Conservation (phyloP, 2,113 vertebrate genomes). For the Sebastes fasciatus region DNA sequence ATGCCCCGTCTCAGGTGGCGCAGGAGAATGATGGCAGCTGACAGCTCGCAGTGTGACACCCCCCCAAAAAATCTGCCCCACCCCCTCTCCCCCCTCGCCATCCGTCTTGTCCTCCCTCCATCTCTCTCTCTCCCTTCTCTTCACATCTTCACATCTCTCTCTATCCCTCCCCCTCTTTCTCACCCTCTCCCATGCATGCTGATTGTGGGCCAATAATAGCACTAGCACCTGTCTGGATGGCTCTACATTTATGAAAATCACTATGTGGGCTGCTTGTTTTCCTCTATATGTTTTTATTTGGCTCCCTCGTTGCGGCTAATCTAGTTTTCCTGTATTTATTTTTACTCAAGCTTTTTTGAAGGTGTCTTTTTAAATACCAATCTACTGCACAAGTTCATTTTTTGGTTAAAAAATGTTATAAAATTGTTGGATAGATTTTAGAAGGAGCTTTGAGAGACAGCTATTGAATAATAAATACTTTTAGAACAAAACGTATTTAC, state of each 20-base stretch:
- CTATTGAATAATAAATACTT: neutral
- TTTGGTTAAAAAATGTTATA: neutral
- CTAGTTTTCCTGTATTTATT: slow-evolving; percentile 13
- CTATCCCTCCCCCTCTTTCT: slow-evolving; percentile 53
- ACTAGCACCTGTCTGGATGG: slow-evolving; percentile 78
- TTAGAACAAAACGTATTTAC: neutral
- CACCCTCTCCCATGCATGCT: slow-evolving; percentile 71
- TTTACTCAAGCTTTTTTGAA: neutral
- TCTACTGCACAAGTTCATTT: neutral
- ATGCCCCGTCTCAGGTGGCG: slow-evolving; percentile 82
- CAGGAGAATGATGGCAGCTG: slow-evolving; percentile 84
- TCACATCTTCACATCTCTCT: slow-evolving; percentile 56
- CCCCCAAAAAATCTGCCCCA: slow-evolving; percentile 54
- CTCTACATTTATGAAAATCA: slow-evolving; percentile 77
- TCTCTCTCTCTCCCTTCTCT: slow-evolving; percentile 36
- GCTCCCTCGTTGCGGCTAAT: neutral
- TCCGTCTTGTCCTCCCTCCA: slow-evolving; percentile 30
- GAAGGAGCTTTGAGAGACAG: neutral
- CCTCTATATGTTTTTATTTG: slow-evolving; percentile 37
- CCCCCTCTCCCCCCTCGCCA: slow-evolving; percentile 34
- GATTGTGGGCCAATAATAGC: slow-evolving; percentile 81
- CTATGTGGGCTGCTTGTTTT: slow-evolving; percentile 61
- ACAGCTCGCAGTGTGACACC: slow-evolving; percentile 80
- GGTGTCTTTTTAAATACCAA: neutral
- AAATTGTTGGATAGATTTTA: neutral